A percentile compares a stretch with the other conserved stretches of the same genome.
Conservation (phyloP, 2,113 vertebrate species). For the Grus americana region DNA sequence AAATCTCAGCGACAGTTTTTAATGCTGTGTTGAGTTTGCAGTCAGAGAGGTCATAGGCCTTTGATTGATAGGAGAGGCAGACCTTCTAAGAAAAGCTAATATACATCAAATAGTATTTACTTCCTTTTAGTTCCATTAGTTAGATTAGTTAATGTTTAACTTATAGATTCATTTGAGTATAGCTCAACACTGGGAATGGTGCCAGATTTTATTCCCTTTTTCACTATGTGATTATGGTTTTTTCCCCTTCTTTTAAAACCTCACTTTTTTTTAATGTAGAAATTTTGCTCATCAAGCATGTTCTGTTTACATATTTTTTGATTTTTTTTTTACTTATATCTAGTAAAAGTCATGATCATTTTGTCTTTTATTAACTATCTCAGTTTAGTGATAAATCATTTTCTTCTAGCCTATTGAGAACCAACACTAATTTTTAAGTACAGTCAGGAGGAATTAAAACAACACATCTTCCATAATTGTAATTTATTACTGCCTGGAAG, state of each 20-base stretch:
- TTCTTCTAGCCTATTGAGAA: not conserved
- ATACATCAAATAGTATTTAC: conserved; percentile 39
- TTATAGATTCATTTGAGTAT: conserved; percentile 22
- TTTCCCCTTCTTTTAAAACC: not conserved
- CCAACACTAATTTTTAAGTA: not conserved
- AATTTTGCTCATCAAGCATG: not conserved
- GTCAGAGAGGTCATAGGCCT: not conserved
- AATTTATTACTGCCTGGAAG: not conserved
- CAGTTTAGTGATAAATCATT: not conserved
- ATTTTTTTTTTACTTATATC: not conserved
- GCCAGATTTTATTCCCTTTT: conserved; percentile 31
- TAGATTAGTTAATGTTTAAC: conserved; percentile 59
- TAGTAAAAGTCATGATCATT: not conserved
- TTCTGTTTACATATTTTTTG: not conserved
- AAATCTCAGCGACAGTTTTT: not conserved
- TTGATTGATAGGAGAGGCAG: conserved; percentile 11
- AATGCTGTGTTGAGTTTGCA: not conserved
- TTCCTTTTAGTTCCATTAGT: conserved; percentile 56
- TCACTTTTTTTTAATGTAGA: not conserved
- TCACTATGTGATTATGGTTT: not conserved
- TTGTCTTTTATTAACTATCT: not conserved
- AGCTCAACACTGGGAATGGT: not conserved
- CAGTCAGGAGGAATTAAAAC: not conserved
- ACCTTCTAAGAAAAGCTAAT: conserved; percentile 57
- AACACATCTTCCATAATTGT: not conserved